Conservation (phyloP, 2,113 vertebrate genomes). For the Chaenogobius annularis region DNA sequence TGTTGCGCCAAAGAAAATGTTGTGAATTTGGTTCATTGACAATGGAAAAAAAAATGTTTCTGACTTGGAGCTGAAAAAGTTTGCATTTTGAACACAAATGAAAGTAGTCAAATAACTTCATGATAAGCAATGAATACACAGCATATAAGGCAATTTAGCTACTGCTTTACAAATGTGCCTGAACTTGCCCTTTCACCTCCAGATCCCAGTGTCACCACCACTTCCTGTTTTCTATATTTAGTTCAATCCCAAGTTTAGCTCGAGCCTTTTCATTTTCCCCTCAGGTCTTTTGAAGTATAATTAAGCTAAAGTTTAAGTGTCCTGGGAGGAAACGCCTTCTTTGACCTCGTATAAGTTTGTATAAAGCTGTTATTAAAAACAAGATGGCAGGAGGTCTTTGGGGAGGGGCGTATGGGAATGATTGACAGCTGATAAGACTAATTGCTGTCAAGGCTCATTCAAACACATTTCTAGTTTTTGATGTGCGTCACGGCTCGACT, state of each 20-base stretch:
- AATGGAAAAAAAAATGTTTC: too few species aligned
- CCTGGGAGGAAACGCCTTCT: background rate
- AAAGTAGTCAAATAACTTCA: conserved; percentile 8
- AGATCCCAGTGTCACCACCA: background rate
- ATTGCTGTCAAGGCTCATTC: background rate
- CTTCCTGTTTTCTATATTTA: conserved; percentile 7
- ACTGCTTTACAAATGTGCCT: background rate
- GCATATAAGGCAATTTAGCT: background rate
- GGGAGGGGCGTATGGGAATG: background rate
- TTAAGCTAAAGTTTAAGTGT: background rate
- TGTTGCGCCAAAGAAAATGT: too few species aligned
- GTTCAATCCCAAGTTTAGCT: background rate
- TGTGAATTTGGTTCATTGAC: too few species aligned
- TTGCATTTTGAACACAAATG: background rate
- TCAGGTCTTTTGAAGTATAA: background rate
- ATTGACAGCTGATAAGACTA: conserved; percentile 4
- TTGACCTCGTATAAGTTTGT: conserved; percentile 1
- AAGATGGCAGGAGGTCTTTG: conserved; percentile 1
- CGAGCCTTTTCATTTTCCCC: background rate
- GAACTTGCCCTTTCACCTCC: background rate
- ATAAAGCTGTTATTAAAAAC: background rate
- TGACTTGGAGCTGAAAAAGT: background rate
- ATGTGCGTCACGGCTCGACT: conserved; percentile 1
- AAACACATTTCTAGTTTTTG: background rate
- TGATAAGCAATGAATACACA: too few species aligned